Evolutionary conservation across 2,797 vertebrate species (phyloP).

Genomic region (Bovichtus diacanthus): DNA sequence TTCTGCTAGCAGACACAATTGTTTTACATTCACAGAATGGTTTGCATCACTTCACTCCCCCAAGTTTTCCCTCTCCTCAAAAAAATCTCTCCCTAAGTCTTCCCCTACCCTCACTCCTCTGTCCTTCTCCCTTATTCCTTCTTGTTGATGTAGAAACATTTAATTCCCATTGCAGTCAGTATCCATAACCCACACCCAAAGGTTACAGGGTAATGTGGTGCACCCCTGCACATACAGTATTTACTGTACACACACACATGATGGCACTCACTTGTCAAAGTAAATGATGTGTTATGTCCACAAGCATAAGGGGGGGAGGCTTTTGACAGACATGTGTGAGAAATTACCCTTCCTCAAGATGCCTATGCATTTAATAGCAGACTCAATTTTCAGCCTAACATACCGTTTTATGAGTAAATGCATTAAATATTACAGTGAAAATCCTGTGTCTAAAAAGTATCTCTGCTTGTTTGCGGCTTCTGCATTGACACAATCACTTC

Average conservation of each 20-base stretch:
- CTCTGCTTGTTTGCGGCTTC: constrained; percentile 11
- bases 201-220: constrained; percentile 21
- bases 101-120: neutral
- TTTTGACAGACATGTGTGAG: constrained; percentile 36
- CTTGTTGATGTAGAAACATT: constrained; percentile 1
- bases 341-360: neutral
- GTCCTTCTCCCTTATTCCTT: constrained; percentile 15
- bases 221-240: constrained; percentile 32
- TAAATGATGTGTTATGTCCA: constrained; percentile 52
- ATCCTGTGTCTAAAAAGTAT: neutral
- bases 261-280: constrained; percentile 56
- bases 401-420: neutral
- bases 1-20: constrained; percentile 61
- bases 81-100: constrained; percentile 10
- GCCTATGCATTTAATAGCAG: constrained; percentile 14
- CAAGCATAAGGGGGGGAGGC: constrained; percentile 18
- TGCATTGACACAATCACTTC: constrained; percentile 23
- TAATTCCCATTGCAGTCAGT: neutral
- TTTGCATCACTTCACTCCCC: constrained; percentile 35
- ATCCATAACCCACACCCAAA: constrained; percentile 6
- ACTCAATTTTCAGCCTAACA: neutral
- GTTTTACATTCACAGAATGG: constrained; percentile 62
- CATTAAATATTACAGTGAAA: neutral
- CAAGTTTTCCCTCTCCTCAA: constrained; percentile 22
- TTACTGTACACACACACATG: constrained; percentile 20